Evolutionary conservation across 2,797 vertebrate genomes (phyloP).

Genomic region (Fistularia tabacaria): DNA sequence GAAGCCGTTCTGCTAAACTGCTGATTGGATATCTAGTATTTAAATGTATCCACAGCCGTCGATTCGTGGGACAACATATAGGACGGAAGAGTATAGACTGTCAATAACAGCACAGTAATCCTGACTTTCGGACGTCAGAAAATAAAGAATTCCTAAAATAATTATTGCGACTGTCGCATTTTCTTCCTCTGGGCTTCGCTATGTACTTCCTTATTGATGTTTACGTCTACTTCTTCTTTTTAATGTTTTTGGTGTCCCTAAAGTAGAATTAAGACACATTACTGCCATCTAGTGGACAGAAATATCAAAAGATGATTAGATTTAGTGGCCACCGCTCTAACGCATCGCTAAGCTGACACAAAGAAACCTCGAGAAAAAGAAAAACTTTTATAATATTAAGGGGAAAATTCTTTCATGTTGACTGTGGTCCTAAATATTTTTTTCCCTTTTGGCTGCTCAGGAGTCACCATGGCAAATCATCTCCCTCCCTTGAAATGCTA

Average conservation of each 20-base stretch:
- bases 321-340: no score
- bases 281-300: neutral
- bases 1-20: slow-evolving; percentile 2
- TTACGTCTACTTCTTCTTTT: slow-evolving; percentile 30
- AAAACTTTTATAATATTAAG: no score
- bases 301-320: no score
- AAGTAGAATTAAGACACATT: neutral
- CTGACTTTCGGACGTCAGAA: neutral
- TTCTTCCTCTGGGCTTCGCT: slow-evolving; percentile 12
- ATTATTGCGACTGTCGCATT: slow-evolving; percentile 17
- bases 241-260: neutral
- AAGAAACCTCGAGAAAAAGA: no score
- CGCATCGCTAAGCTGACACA: no score
- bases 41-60: neutral
- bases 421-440: no score
- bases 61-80: neutral
- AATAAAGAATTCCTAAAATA: neutral
- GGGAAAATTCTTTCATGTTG: no score
- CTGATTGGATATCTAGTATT: slow-evolving; percentile 8
- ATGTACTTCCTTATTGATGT: slow-evolving; percentile 65
- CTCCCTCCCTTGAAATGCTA: no score
- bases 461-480: no score
- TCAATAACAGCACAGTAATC: slow-evolving; percentile 1
- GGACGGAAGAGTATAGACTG: no score
- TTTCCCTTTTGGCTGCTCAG: no score